These are phyloP conservation scores for Ptychobarbus kaznakovi DNA, from an alignment of 2,797 vertebrate species.

Conservation along the genomic window DNA sequence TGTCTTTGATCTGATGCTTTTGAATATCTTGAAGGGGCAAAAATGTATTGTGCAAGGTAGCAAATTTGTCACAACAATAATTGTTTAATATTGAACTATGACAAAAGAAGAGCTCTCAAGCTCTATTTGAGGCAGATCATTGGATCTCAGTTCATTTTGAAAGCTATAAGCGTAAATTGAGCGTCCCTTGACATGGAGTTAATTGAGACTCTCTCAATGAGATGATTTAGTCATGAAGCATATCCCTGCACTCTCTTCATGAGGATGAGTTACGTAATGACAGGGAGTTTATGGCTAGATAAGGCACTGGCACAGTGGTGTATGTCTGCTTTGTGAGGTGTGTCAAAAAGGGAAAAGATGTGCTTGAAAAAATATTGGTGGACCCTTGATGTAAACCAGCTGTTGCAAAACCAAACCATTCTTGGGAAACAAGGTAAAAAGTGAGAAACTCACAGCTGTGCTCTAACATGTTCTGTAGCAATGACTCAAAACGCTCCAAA, in stretches of 20 bases:
- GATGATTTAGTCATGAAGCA: conserved; percentile 16
- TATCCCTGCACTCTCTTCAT: conserved; percentile 1
- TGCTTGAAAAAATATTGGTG: conserved; percentile 18
- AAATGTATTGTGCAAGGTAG: neutral
- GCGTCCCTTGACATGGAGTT: conserved; percentile 33
- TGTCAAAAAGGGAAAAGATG: conserved; percentile 40
- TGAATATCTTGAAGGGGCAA: neutral
- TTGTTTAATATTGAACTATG: neutral
- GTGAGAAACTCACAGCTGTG: conserved; percentile 34
- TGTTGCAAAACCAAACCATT: conserved; percentile 37
- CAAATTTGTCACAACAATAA: neutral
- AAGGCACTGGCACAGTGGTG: conserved; percentile 81
- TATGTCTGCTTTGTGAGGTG: conserved; percentile 44
- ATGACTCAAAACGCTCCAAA: conserved; percentile 16
- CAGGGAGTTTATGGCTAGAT: conserved; percentile 70
- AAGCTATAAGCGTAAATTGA: conserved; percentile 15
- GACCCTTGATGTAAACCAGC: conserved; percentile 36
- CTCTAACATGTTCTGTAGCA: neutral
- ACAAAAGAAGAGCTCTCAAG: neutral
- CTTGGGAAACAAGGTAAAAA: conserved; percentile 23
- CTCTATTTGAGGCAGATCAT: conserved; percentile 23
- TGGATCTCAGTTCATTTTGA: conserved; percentile 8
- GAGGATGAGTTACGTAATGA: conserved; percentile 41
- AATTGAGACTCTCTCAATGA: conserved; percentile 4
- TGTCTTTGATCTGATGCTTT: neutral